Percentiles rank a stretch among this genome's conserved stretches.
Conservation (phyloP, 2,797 vertebrate species). For the Arnoldichthys spilopterus region DNA sequence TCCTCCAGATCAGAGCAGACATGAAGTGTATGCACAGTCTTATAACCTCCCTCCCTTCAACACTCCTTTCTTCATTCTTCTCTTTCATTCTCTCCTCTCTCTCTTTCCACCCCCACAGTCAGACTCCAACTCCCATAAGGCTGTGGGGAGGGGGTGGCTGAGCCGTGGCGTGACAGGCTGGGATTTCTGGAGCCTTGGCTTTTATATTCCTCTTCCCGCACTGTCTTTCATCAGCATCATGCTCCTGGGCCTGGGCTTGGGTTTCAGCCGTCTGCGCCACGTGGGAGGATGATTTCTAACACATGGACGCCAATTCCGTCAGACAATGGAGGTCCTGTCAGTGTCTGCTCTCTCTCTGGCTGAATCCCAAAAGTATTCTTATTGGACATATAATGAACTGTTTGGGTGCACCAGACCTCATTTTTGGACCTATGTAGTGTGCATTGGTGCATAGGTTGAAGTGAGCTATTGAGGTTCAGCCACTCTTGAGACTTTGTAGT, state of each 20-base stretch:
- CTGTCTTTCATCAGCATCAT: constrained; percentile 84
- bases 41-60: constrained; percentile 35
- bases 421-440: not conserved
- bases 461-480: not conserved
- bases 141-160: constrained; percentile 55
- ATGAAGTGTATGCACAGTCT: not conserved
- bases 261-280: constrained; percentile 78
- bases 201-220: constrained; percentile 76
- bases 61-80: constrained; percentile 49
- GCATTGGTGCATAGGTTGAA: not conserved
- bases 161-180: constrained; percentile 71
- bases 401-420: not conserved
- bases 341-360: constrained; percentile 50
- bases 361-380: not conserved
- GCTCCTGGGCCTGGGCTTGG: constrained; percentile 76
- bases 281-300: constrained; percentile 88
- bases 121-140: constrained; percentile 67
- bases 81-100: constrained; percentile 31
- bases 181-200: constrained; percentile 74
- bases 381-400: not conserved
- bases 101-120: constrained; percentile 63
- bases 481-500: constrained; percentile 24
- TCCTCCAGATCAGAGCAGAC: not conserved
- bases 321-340: constrained; percentile 84
- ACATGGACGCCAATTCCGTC: constrained; percentile 81